These are phyloP conservation scores for Scaptomyza cyrtandrae DNA, from an alignment of 2,888 invertebrate genomes.

Conservation along the genomic window DNA sequence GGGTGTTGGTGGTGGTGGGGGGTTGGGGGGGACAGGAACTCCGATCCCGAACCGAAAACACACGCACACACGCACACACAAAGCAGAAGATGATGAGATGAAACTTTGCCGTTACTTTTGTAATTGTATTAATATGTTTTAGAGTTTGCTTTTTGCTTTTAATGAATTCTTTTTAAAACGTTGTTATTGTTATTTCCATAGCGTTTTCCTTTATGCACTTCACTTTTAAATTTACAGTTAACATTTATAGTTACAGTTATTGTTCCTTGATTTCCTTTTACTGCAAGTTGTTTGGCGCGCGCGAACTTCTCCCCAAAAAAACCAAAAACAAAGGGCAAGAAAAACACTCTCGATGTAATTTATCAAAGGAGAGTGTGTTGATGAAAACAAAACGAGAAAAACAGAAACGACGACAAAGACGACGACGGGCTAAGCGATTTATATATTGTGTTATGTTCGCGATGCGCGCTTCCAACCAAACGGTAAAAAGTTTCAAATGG, in stretches of 20 bases:
- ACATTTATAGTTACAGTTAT: constrained; percentile 51
- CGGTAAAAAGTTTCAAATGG: constrained; percentile 72
- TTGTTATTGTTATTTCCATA: constrained; percentile 27
- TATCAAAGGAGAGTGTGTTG: constrained; percentile 17
- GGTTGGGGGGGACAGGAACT: constrained; percentile 20
- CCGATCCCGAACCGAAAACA: constrained; percentile 37
- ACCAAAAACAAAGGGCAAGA: background rate
- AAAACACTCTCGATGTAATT: constrained; percentile 21
- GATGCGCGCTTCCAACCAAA: constrained; percentile 69
- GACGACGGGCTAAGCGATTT: constrained; percentile 27
- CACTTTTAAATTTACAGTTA: constrained; percentile 38
- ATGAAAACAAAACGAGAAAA: constrained; percentile 58
- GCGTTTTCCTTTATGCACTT: constrained; percentile 8
- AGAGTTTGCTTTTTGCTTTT: constrained; percentile 3
- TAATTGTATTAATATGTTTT: constrained; percentile 13
- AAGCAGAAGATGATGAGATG: background rate
- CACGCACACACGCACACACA: constrained; percentile 15
- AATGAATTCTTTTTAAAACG: constrained; percentile 17
- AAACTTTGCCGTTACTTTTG: constrained; percentile 12
- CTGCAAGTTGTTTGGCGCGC: constrained; percentile 53
- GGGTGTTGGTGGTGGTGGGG: constrained; percentile 21
- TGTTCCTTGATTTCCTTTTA: constrained; percentile 32
- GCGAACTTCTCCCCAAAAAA: constrained; percentile 16
- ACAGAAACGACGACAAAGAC: constrained; percentile 42
- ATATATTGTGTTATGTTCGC: constrained; percentile 31